Conservation (phyloP, 2,797 vertebrate species). For the Urocyon cinereoargenteus region DNA sequence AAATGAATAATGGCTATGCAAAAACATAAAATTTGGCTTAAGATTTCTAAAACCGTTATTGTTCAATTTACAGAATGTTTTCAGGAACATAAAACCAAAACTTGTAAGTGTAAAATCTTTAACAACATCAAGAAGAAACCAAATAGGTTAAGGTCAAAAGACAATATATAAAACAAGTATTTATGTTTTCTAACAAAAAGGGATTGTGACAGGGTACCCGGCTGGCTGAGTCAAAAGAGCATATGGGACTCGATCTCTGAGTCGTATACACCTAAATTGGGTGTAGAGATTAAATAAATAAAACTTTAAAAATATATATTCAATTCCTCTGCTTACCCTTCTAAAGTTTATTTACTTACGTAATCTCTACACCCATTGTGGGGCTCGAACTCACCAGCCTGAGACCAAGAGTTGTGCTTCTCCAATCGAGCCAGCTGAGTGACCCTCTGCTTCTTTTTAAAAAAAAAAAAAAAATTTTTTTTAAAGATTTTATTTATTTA, state of each 20-base stretch:
- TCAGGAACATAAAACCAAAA: background rate
- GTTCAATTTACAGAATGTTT: background rate
- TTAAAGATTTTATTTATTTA: no score
- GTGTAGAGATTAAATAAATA: background rate
- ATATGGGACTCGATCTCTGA: background rate
- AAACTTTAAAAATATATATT: background rate
- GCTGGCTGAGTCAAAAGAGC: background rate
- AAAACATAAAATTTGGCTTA: background rate
- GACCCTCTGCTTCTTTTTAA: background rate
- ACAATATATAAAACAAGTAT: background rate
- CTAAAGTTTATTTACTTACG: background rate
- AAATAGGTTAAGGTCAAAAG: background rate
- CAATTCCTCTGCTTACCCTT: background rate
- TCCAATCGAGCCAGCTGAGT: background rate
- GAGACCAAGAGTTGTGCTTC: background rate
- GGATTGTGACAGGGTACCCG: background rate
- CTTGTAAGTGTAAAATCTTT: background rate
- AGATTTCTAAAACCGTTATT: constrained; percentile 36
- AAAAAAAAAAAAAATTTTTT: background rate
- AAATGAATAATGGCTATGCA: background rate
- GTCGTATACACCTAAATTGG: background rate
- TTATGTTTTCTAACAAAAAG: background rate
- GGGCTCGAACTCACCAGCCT: background rate
- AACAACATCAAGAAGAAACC: background rate
- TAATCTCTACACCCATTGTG: background rate